Conservation (phyloP, 2,888 invertebrate species). For the Epinotia demarniana region DNA sequence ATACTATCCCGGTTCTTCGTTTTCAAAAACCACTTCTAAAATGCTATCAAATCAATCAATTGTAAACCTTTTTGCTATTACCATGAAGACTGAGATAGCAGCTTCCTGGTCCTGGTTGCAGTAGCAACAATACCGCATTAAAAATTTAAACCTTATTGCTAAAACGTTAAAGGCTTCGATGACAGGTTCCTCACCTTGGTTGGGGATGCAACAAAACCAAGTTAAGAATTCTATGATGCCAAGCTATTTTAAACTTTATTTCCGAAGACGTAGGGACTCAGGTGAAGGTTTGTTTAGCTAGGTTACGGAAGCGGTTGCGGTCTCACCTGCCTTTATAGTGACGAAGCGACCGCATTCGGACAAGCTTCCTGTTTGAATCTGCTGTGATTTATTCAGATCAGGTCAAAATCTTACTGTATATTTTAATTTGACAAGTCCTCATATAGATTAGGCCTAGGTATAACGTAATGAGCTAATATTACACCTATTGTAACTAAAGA, state of each 20-base stretch:
- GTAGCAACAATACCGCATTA: background rate
- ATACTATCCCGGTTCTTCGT: background rate
- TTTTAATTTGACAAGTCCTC: background rate
- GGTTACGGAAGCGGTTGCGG: slow-evolving; percentile 45
- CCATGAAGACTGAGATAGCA: background rate
- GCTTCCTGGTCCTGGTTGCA: background rate
- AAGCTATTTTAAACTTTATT: background rate
- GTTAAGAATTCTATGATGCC: background rate
- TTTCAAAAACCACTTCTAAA: background rate
- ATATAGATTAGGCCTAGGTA: no score
- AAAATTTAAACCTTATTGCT: background rate
- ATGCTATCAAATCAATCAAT: background rate
- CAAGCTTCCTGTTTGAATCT: slow-evolving; percentile 21
- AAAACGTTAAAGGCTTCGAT: background rate
- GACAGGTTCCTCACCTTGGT: background rate
- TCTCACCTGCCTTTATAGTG: slow-evolving; percentile 37
- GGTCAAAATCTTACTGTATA: slow-evolving; percentile 27
- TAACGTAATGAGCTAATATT: no score
- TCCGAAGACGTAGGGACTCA: background rate
- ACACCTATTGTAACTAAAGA: no score
- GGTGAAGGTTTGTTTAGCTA: slow-evolving; percentile 7
- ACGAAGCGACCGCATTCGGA: slow-evolving; percentile 38
- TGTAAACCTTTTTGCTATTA: slow-evolving; percentile 12
- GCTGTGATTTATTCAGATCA: slow-evolving; percentile 43
- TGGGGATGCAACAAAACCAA: background rate